A percentile compares a stretch with the other conserved stretches of the same genome.
These are phyloP conservation scores for Drosophila fuyamai DNA, from an alignment of 1,140 invertebrate species.

Conservation along the genomic window DNA sequence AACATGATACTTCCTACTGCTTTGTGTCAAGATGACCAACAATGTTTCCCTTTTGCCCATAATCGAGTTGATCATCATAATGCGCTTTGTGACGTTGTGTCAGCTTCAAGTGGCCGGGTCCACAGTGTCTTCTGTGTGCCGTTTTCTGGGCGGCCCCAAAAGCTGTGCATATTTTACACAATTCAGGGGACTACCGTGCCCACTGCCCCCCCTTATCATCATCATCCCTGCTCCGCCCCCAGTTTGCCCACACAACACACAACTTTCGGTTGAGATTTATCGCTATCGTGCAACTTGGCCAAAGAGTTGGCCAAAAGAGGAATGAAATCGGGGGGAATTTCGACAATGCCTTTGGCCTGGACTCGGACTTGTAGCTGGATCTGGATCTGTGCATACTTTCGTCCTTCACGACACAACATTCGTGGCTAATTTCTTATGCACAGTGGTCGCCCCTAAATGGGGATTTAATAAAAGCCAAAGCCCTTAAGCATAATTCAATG, in stretches of 20 bases:
- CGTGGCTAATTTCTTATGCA: constrained; percentile 22
- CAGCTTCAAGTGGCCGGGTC: constrained; percentile 63
- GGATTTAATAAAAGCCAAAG: constrained; percentile 6
- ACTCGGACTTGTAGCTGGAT: constrained; percentile 17
- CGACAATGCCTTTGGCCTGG: constrained; percentile 64
- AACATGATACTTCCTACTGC: not conserved
- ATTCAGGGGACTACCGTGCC: constrained; percentile 42
- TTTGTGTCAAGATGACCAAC: constrained; percentile 22
- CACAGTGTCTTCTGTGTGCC: constrained; percentile 30
- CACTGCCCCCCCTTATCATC: not conserved
- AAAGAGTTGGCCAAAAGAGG: constrained; percentile 30
- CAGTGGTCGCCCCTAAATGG: constrained; percentile 20
- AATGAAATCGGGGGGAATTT: constrained; percentile 47
- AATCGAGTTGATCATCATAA: constrained; percentile 76
- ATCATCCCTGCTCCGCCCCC: constrained; percentile 7
- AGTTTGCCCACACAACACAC: constrained; percentile 27
- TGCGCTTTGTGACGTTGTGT: constrained; percentile 78
- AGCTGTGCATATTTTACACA: constrained; percentile 78
- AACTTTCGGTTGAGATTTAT: constrained; percentile 76
- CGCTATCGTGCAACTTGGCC: constrained; percentile 71
- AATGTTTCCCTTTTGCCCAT: constrained; percentile 36
- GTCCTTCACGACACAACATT: constrained; percentile 52
- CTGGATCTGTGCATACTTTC: constrained; percentile 25
- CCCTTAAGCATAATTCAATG: too few species aligned
- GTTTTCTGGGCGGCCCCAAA: constrained; percentile 34